phyloP scores from a whole-genome alignment of 2,113 vertebrate species.

The Acrocephalus kingi region DNA sequence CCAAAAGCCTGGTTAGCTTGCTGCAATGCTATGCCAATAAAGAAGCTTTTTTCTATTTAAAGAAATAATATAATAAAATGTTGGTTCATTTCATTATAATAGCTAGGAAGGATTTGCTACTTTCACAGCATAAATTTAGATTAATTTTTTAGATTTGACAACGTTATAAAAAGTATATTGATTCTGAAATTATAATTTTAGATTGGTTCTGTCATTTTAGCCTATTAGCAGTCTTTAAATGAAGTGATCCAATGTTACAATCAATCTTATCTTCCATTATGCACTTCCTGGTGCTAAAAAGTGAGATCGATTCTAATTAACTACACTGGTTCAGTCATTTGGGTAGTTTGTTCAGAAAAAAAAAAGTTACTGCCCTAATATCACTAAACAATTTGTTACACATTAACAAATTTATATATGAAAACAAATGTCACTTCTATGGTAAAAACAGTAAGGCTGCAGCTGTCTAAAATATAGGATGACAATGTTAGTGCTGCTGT shows the following conservation, averaged over 20 bases:
- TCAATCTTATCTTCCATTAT: constrained; percentile 74
- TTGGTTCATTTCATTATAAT: constrained; percentile 63
- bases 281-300: constrained; percentile 73
- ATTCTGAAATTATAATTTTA: constrained; percentile 77
- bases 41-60: constrained; percentile 51
- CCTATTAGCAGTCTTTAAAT: constrained; percentile 74
- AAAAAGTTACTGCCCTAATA: constrained; percentile 21
- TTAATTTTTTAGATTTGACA: constrained; percentile 72
- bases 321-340: constrained; percentile 59
- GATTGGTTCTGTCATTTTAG: constrained; percentile 71
- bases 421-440: background rate
- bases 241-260: constrained; percentile 71
- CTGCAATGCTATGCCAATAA: constrained; percentile 21
- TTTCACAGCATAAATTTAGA: constrained; percentile 68
- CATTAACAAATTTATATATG: constrained; percentile 5
- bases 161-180: constrained; percentile 72
- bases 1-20: constrained; percentile 5
- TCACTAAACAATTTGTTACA: constrained; percentile 40
- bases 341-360: constrained; percentile 18
- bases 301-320: constrained; percentile 74
- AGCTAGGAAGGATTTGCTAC: constrained; percentile 63
- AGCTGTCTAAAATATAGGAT: background rate
- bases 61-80: constrained; percentile 65
- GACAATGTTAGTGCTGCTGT: background rate
- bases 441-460: background rate